phyloP scores from a whole-genome alignment of 2,888 invertebrate genomes.

The Dryadula phaetusa region DNA sequence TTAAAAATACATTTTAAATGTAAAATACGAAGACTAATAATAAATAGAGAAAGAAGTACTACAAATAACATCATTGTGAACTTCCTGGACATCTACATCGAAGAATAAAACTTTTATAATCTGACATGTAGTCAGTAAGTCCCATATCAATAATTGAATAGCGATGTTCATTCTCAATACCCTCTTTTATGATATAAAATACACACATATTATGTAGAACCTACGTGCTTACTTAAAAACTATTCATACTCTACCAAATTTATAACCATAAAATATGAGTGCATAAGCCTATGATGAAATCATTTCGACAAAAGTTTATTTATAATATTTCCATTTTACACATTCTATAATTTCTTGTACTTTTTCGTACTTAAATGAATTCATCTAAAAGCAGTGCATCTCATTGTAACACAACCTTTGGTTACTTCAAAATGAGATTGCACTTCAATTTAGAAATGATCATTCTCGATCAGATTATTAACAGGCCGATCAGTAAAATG shows the following conservation, averaged over 20 bases:
- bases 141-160: background rate
- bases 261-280: constrained; percentile 15
- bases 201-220: background rate
- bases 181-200: background rate
- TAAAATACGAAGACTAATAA: too few species aligned
- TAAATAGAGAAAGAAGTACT: background rate
- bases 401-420: constrained; percentile 27
- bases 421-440: constrained; percentile 39
- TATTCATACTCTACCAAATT: constrained; percentile 19
- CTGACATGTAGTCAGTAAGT: background rate
- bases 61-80: background rate
- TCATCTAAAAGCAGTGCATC: constrained; percentile 13
- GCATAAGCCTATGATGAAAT: constrained; percentile 17
- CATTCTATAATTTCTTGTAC: background rate
- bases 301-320: background rate
- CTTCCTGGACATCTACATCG: background rate
- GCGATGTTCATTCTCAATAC: background rate
- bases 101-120: background rate
- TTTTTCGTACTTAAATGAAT: constrained; percentile 3
- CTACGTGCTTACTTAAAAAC: constrained; percentile 18
- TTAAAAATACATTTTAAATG: too few species aligned
- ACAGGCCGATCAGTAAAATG: background rate
- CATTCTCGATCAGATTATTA: background rate
- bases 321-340: background rate
- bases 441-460: background rate